Percentiles rank a stretch among this genome's conserved stretches.
phyloP scores from a whole-genome alignment of 1,140 invertebrate species.

The Lycorma delicatula region DNA sequence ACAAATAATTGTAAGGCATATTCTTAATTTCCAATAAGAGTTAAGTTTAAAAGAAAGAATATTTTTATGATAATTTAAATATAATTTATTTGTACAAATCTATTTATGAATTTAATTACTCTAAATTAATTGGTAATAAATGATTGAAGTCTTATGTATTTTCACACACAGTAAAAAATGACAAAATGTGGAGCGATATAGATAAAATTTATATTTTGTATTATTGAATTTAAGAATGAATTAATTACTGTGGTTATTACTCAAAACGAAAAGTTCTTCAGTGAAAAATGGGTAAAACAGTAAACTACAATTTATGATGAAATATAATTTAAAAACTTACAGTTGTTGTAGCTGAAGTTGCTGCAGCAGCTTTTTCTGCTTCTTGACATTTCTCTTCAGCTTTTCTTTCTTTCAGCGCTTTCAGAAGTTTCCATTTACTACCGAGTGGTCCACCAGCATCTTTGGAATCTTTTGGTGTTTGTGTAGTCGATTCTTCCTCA shows the following conservation, averaged over 20 bases:
- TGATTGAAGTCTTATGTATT: too few species aligned
- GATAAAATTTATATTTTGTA: neutral
- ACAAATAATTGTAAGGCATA: too few species aligned
- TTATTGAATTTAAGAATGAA: neutral
- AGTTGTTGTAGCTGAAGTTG: slow-evolving; percentile 34
- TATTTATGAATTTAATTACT: too few species aligned
- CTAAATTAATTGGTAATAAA: too few species aligned
- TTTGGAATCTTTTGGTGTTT: slow-evolving; percentile 36
- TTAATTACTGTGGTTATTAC: too few species aligned
- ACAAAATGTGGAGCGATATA: too few species aligned
- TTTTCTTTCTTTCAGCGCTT: slow-evolving; percentile 80
- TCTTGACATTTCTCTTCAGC: slow-evolving; percentile 71
- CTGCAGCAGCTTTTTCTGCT: slow-evolving; percentile 49
- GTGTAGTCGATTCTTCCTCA: slow-evolving; percentile 25
- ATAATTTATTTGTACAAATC: too few species aligned
- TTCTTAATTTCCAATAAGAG: too few species aligned
- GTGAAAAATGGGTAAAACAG: neutral
- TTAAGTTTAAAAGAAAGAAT: too few species aligned
- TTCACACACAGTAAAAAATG: too few species aligned
- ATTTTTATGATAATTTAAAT: too few species aligned
- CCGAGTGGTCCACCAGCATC: slow-evolving; percentile 48
- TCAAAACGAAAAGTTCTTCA: too few species aligned
- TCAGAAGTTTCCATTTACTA: slow-evolving; percentile 83
- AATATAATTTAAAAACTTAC: slow-evolving; percentile 11
- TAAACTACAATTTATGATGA: neutral